Evolutionary conservation across 30 jellyfish, hydroid and myxozoan species (phyloP).

Genomic region (Sanderia malayensis): DNA sequence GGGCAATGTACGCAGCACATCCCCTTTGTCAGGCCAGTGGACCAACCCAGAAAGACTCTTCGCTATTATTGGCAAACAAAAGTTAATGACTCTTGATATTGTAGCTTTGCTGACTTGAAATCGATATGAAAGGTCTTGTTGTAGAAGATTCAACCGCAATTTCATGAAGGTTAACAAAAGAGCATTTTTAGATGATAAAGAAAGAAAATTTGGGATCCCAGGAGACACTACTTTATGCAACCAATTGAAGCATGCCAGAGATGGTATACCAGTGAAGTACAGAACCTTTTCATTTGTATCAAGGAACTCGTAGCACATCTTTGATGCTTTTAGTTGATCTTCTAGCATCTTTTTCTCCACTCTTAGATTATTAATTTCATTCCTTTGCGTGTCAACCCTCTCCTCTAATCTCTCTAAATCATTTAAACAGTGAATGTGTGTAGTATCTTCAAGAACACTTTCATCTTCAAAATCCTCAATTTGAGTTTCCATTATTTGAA

Average conservation of each 20-base stretch:
- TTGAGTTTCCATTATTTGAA: neutral
- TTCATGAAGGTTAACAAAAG: constrained; percentile 3
- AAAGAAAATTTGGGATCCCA: neutral
- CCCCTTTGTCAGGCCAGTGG: constrained; percentile 14
- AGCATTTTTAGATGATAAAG: neutral
- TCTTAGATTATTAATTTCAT: neutral
- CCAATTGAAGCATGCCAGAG: constrained; percentile 20
- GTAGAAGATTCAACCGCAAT: constrained; percentile 17
- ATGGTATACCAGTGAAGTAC: constrained; percentile 26
- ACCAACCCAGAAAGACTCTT: neutral
- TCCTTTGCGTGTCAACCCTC: neutral
- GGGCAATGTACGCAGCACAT: constrained; percentile 9
- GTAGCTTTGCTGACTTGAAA: constrained; percentile 8
- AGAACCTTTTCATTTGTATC: constrained; percentile 4
- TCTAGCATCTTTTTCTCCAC: neutral
- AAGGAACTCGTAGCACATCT: neutral
- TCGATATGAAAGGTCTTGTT: constrained; percentile 27
- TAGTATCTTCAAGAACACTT: neutral
- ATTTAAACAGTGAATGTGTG: neutral
- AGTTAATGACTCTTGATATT: neutral
- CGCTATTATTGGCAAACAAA: neutral
- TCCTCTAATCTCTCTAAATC: neutral
- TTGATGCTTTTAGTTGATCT: neutral
- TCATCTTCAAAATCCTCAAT: neutral
- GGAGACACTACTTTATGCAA: neutral